These are phyloP conservation scores for Drosophila austrosaltans DNA, from an alignment of 2,888 invertebrate species.

Conservation along the genomic window DNA sequence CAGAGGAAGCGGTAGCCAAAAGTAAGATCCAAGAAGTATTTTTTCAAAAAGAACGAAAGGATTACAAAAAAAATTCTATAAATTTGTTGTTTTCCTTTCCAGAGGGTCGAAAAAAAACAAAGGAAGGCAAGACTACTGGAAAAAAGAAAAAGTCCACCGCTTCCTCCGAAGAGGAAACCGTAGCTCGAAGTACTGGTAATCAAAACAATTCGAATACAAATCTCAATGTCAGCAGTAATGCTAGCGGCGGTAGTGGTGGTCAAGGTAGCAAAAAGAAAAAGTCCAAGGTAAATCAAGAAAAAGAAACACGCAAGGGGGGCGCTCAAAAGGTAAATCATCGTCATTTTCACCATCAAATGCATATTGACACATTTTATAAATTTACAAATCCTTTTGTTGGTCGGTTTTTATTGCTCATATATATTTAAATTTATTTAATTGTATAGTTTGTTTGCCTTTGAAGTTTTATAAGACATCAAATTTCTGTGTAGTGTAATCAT, in stretches of 20 bases:
- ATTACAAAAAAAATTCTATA: too few species aligned
- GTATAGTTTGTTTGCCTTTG: background rate
- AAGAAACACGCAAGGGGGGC: conserved; percentile 84
- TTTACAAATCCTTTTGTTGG: conserved; percentile 12
- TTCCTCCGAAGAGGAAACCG: conserved; percentile 82
- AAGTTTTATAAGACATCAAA: background rate
- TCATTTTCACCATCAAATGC: conserved; percentile 68
- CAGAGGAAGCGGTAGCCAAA: conserved; percentile 86
- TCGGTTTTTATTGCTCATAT: background rate
- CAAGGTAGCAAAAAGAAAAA: conserved; percentile 84
- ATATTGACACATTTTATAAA: conserved; percentile 32
- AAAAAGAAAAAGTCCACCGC: conserved; percentile 86
- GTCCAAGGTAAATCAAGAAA: conserved; percentile 85
- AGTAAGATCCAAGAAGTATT: conserved; percentile 83
- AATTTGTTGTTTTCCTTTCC: conserved; percentile 33
- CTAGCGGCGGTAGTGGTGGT: conserved; percentile 68
- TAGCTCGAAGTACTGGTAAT: conserved; percentile 57
- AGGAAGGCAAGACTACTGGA: conserved; percentile 86
- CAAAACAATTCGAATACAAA: conserved; percentile 49
- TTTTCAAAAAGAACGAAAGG: background rate
- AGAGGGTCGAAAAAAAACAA: conserved; percentile 89
- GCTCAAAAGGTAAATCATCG: conserved; percentile 84
- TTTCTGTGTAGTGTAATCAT: too few species aligned
- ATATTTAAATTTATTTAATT: background rate
- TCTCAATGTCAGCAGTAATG: conserved; percentile 66